Evolutionary conservation across 2,113 vertebrate genomes (phyloP).

Genomic region (Hirundichthys speculiger): DNA sequence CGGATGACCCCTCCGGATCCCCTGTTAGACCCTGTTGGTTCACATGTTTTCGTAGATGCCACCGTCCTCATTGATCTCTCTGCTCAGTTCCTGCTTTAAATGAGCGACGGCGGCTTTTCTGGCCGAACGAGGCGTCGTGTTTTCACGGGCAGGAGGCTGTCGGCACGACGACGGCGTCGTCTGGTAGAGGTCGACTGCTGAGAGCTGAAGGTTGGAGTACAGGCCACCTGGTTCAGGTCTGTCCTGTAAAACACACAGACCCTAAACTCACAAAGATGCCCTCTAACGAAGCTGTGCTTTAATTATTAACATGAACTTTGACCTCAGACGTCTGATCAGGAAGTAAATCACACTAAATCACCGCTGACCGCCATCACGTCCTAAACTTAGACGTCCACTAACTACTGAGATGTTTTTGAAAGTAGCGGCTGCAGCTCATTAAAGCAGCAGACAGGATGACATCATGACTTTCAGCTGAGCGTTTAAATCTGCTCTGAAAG

Average conservation of each 20-base stretch:
- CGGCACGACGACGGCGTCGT: not conserved
- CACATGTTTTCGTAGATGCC: slow-evolving; percentile 11
- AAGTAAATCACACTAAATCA: slow-evolving; percentile 6
- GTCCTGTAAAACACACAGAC: not conserved
- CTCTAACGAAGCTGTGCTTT: not conserved
- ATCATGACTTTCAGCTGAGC: too few species aligned
- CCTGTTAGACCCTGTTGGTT: not conserved
- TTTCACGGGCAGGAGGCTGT: not conserved
- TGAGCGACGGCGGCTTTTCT: accelerated
- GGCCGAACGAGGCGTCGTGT: accelerated
- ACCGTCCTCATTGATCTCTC: too few species aligned
- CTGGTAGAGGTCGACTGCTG: slow-evolving; percentile 26
- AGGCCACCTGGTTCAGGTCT: not conserved
- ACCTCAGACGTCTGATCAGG: slow-evolving; percentile 5
- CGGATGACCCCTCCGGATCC: too few species aligned
- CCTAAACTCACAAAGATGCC: too few species aligned
- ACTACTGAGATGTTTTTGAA: not conserved
- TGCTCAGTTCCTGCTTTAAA: not conserved
- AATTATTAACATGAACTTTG: not conserved
- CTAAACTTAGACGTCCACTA: not conserved
- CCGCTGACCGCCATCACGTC: not conserved
- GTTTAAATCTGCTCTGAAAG: too few species aligned
- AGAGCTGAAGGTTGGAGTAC: slow-evolving; percentile 4
- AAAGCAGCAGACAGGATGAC: too few species aligned
- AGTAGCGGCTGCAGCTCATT: too few species aligned